Evolutionary conservation across 2,797 vertebrate genomes (phyloP), one percentile per base, ranked within the genome.

Genomic region (Uromys caudimaculatus): DNA sequence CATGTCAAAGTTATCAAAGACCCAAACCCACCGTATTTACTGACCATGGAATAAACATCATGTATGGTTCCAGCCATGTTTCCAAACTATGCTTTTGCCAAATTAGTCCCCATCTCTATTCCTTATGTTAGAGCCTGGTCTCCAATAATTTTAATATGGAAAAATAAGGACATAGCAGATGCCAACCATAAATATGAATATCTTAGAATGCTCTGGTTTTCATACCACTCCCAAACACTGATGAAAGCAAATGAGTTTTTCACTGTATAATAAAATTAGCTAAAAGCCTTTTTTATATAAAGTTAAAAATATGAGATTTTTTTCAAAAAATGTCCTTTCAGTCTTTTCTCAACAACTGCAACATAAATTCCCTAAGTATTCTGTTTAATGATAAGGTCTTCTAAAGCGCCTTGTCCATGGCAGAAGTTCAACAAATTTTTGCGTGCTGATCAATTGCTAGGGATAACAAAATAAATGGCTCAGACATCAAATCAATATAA

Each of bases 391-490:
- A 77, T 50, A 10, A 21, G 85, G 82, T 89, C 56, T 32, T 78
- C n/a, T 47, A 69, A 67, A 94, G 17, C 38, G 0, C 47, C n/a
- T 94, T 73, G 17, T 19, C 52, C 83, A 24, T 41, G 77, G 67
- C 58, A 94, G 52, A 90, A 91, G 86, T 85, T 90, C 62, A 90
- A 95, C 92, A 95, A 67, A 86, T 62, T 67, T 62, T 75, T 89
- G 16, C 32, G 47, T 50, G 38, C 19, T 93, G 76, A 77, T 96
- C 54, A 23, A 5, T 85, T 83, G 16, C 47, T 96, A 94, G 29
- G 41, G 19, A 60, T 89, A 89, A 92, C 32, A 94, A 35, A 90
- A 92, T 92, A 93, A 92, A 95, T 84, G 64, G 6, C n/a, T 88
- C 7, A 78, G 58, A 90, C 3, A 69, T 85, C 67, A 91, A 89